Conservation (phyloP, 1,140 invertebrate genomes). For the Geopemphigus sp. region DNA sequence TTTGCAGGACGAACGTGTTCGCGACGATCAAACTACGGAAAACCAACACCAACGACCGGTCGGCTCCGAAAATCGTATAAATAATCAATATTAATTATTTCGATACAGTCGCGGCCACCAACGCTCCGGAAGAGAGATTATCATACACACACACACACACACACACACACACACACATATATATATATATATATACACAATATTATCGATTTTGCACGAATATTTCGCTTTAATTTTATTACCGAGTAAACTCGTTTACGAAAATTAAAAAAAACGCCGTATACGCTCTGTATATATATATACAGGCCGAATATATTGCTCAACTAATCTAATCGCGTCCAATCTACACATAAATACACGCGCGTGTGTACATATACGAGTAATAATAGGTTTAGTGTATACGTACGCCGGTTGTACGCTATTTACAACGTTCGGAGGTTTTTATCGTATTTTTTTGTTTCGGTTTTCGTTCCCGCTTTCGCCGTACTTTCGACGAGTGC, state of each 20-base stretch:
- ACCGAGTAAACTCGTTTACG: too few relatives aligned
- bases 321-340: conserved; percentile 30
- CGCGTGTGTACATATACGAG: background rate
- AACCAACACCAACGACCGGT: conserved; percentile 80
- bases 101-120: too few relatives aligned
- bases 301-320: conserved; percentile 24
- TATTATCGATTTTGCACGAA: background rate
- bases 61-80: conserved; percentile 67
- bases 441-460: background rate
- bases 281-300: background rate
- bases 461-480: background rate
- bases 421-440: background rate
- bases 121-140: background rate
- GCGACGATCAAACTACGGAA: conserved; percentile 82
- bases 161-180: too few relatives aligned
- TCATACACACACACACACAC: background rate
- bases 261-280: background rate
- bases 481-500: too few relatives aligned
- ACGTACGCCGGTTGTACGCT: too few relatives aligned
- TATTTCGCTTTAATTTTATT: background rate
- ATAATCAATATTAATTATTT: background rate
- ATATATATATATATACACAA: background rate
- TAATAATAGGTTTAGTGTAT: conserved; percentile 12
- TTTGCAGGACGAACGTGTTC: conserved; percentile 72
- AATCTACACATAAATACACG: background rate